phyloP scores from a whole-genome alignment of 2,888 invertebrate species.

The Phymatocera aterrima region DNA sequence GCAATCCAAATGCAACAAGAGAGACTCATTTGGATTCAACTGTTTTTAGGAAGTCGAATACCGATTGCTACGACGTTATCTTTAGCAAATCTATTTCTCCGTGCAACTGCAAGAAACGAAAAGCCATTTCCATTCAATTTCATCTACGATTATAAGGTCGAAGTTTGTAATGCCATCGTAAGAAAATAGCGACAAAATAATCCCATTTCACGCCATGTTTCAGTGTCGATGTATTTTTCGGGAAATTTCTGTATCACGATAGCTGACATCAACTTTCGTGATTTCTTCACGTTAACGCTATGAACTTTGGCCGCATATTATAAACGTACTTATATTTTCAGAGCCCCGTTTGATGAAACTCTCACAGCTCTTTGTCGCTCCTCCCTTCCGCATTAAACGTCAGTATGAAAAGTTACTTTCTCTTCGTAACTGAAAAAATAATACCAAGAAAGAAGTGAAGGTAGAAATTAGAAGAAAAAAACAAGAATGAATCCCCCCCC shows the following conservation, averaged over 20 bases:
- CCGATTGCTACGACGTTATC: slow-evolving; percentile 1
- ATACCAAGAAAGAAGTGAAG: neutral
- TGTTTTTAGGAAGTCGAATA: neutral
- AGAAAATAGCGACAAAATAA: no score
- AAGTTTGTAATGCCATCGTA: no score
- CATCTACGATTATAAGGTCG: neutral
- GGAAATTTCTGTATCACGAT: no score
- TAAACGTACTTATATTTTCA: slow-evolving; percentile 34
- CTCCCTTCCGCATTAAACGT: slow-evolving; percentile 17
- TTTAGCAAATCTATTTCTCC: neutral
- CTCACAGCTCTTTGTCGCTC: neutral
- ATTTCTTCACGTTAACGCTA: no score
- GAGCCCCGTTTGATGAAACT: neutral
- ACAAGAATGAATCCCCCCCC: neutral
- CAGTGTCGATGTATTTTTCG: no score
- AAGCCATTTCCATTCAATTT: slow-evolving; percentile 2
- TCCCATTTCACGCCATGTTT: no score
- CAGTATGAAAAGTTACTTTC: slow-evolving; percentile 27
- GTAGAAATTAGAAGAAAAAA: neutral
- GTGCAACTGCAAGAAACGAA: neutral
- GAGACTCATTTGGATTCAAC: no score
- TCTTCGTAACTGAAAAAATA: neutral
- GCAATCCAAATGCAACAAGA: no score
- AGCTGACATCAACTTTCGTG: no score
- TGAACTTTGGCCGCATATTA: no score